These are phyloP conservation scores for Venturia canescens DNA, from an alignment of 1,140 invertebrate genomes.

Conservation along the genomic window DNA sequence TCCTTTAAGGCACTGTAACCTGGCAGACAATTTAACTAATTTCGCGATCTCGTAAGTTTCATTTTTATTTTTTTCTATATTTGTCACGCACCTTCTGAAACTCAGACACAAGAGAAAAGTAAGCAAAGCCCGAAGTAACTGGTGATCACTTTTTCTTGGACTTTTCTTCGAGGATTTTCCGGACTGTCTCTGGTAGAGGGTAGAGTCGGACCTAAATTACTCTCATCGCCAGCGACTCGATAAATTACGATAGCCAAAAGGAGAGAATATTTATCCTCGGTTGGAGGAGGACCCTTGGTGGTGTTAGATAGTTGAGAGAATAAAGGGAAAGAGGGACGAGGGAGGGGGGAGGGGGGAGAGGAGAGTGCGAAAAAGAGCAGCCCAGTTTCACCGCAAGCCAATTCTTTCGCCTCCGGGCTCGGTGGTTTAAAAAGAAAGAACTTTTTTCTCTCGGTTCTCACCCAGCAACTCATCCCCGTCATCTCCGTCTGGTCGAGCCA, in stretches of 20 bases:
- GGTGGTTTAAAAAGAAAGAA: slow-evolving; percentile 28
- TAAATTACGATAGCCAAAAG: slow-evolving; percentile 57
- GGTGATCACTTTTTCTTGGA: not conserved
- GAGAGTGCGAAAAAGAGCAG: slow-evolving; percentile 1
- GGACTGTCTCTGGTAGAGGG: slow-evolving; percentile 36
- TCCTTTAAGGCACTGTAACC: too few species aligned
- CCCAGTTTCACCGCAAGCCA: slow-evolving; percentile 24
- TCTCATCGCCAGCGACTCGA: slow-evolving; percentile 59
- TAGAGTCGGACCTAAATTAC: slow-evolving; percentile 49
- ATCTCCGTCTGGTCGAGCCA: not conserved
- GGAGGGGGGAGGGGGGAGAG: not conserved
- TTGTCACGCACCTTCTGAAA: not conserved
- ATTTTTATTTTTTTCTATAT: not conserved
- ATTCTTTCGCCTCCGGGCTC: slow-evolving; percentile 38
- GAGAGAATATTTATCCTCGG: slow-evolving; percentile 58
- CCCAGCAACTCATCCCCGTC: slow-evolving; percentile 1
- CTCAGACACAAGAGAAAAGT: too few species aligned
- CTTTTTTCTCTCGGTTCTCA: not conserved
- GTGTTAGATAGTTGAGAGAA: not conserved
- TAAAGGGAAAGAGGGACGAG: not conserved
- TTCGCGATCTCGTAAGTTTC: not conserved
- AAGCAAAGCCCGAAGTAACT: not conserved
- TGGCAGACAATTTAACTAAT: too few species aligned
- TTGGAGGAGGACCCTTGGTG: not conserved
- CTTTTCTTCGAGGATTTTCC: slow-evolving; percentile 10